Conservation (phyloP, 2,113 vertebrate species). For the Hemiprocne comata region DNA sequence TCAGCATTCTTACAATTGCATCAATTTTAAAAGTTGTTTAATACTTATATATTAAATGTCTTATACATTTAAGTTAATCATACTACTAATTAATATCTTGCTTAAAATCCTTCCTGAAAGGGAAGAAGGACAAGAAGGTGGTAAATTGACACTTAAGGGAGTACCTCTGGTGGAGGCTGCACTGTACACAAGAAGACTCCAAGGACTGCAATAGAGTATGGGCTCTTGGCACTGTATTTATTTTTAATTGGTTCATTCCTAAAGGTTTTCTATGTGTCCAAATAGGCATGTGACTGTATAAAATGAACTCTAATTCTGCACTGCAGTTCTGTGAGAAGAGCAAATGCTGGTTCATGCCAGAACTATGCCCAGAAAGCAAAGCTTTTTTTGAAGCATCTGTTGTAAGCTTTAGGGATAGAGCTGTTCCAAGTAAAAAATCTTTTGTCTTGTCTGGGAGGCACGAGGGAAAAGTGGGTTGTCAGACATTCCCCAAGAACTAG, state of each 20-base stretch:
- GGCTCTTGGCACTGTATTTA: neutral
- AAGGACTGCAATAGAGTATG: neutral
- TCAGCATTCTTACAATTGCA: neutral
- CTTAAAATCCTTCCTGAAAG: neutral
- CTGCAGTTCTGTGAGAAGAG: neutral
- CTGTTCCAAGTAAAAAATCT: neutral
- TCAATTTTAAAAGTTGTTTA: neutral
- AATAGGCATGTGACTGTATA: neutral
- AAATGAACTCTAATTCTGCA: neutral
- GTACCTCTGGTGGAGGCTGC: neutral
- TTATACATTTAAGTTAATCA: no score
- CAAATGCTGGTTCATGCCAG: neutral
- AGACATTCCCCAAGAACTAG: neutral
- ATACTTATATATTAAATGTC: neutral
- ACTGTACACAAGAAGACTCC: neutral
- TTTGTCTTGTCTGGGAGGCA: neutral
- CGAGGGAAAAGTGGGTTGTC: neutral
- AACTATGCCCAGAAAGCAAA: neutral
- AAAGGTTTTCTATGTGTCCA: neutral
- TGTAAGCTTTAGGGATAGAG: neutral
- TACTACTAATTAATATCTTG: neutral
- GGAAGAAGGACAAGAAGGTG: neutral
- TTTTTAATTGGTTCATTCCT: neutral
- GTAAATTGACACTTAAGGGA: neutral
- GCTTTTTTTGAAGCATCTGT: neutral